Base-by-base conservation (phyloP, 2,888 invertebrate species). In the Resseliella maxima region DNA sequence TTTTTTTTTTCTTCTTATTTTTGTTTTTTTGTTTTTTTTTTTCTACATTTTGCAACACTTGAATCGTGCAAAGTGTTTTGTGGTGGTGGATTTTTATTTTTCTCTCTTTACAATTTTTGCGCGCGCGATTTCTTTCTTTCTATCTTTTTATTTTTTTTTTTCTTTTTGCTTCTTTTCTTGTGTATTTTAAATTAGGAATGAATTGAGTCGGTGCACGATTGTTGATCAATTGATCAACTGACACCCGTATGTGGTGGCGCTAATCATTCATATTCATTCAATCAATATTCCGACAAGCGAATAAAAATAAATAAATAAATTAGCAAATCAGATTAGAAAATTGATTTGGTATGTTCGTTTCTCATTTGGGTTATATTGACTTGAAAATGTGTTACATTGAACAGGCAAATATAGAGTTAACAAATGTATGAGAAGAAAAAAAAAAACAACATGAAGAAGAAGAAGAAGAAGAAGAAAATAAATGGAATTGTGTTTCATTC, bases 291-390 rank as follows among this genome's bases (percentile, higher is more conserved):
- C 50, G 21, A 50, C n/a, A n/a, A n/a, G n/a, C n/a, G n/a, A n/a
- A n/a, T n/a, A n/a, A n/a, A n/a, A n/a, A n/a, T n/a, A n/a, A n/a
- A n/a, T n/a, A n/a, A n/a, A n/a, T n/a, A n/a, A 8, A 50, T 21
- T 50, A 12, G 50, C 50, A 21, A 59, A 59, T 59, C 59, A 59
- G 59, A 8, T 59, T 59, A 8, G 72, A 72, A n/a, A 72, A 72
- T 72, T 72, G 72, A 72, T 72, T 72, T 72, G n/a, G 31, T 72
- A 2, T 50, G 72, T 27, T 8, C 31, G 31, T 72, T 35, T 35
- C 31, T 15, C 27, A 50, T 50, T 50, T 50, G 8, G 18, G 46
- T n/a, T n/a, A n/a, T n/a, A n/a, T 45, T 45, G 12, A 45, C 8
- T 45, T 10, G 45, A 45, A 45, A 45, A n/a, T n/a, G n/a, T n/a